Conservation (phyloP, 2,113 vertebrate species). For the Rhinoptilus africanus region DNA sequence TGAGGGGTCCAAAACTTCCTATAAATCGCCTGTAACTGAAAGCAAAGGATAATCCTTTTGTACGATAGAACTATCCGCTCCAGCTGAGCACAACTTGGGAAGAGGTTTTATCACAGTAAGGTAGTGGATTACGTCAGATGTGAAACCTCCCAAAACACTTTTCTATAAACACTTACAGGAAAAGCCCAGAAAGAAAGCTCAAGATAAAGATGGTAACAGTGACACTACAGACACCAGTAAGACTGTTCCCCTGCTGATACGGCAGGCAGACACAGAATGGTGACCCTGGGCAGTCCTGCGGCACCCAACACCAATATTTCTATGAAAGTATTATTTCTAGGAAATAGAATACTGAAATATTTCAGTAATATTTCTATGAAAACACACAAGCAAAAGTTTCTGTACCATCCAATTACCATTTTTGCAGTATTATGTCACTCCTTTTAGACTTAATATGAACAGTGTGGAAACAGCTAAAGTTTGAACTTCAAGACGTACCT, state of each 20-base stretch:
- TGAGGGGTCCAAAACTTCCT: background rate
- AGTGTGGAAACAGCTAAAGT: background rate
- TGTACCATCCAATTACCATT: background rate
- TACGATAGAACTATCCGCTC: background rate
- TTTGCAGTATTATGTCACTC: background rate
- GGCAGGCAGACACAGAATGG: fast-evolving
- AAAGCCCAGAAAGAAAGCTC: background rate
- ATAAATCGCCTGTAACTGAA: background rate
- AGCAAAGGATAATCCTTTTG: background rate
- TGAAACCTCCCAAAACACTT: background rate
- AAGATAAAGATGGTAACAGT: background rate
- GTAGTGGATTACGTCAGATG: background rate
- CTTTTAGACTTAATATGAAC: background rate
- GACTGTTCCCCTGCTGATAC: background rate
- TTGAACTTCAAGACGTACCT: background rate
- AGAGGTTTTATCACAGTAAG: background rate
- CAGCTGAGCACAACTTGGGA: background rate
- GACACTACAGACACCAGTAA: background rate
- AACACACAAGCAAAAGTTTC: background rate
- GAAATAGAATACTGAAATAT: background rate
- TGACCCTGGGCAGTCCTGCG: background rate
- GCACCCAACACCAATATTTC: background rate
- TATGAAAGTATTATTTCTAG: background rate
- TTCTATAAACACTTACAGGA: background rate
- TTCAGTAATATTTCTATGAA: background rate